Evolutionary conservation across 2,888 invertebrate genomes (phyloP), one percentile per base, ranked within the genome.

Genomic region (Pachymerium ferrugineum): DNA sequence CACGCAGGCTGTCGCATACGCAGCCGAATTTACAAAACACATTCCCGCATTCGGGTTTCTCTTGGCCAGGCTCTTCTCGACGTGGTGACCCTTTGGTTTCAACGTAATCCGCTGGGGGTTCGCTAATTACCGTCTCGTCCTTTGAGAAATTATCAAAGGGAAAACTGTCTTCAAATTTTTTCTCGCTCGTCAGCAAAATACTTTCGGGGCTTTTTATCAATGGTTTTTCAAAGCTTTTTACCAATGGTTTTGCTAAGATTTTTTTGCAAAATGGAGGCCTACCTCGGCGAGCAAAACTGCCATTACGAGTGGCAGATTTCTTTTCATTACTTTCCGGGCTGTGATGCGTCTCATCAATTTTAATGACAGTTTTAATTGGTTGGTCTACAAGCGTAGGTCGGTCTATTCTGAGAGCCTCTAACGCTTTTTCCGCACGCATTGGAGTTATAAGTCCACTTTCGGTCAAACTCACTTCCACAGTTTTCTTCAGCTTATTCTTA

Each of bases 21-120:
- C 90, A 90, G 3, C 90, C 90, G 73, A 89, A 81, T 74, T 81
- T 81, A 79, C 90, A 90, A 80, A 81, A 84, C 5, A 83, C 82
- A 77, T 88, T 87, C 0, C 76, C 76, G 79, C 90, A 90, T 2
- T 31, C 47, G 8, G 68, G 25, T 30, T 25, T 28, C 19, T 22
- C 47, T 3, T 1, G 4, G 19, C 1, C 47, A 3, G 47, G 4
- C 0, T 47, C 47, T 3, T 47, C 47, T 6, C 19, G 10, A 3
- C 47, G 47, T 0, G n/a, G n/a, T n/a, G n/a, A n/a, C n/a, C n/a
- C n/a, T n/a, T n/a, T n/a, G n/a, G n/a, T n/a, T n/a, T n/a, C n/a
- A n/a, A n/a, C n/a, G n/a, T n/a, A n/a, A n/a, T n/a, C n/a, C n/a
- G n/a, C n/a, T n/a, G 47, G 47, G 47, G 47, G 19, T 47, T 62